These are phyloP conservation scores for Atrina japonica DNA, from an alignment of 2,888 invertebrate genomes.

Conservation along the genomic window DNA sequence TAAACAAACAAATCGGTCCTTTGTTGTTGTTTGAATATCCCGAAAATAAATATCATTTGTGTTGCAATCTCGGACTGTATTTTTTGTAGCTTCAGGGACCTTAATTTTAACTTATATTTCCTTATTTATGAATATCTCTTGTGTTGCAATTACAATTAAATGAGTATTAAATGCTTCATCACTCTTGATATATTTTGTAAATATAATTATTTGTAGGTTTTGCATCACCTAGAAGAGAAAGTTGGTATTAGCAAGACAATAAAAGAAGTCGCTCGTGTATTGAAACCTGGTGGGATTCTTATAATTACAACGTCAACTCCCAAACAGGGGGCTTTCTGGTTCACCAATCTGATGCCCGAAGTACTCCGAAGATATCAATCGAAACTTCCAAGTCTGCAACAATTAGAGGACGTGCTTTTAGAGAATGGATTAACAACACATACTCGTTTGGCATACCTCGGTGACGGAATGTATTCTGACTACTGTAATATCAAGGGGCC, in stretches of 20 bases:
- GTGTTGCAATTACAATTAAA: too few relatives aligned
- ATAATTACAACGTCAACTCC: slow-evolving; percentile 1
- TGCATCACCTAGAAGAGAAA: slow-evolving; percentile 24
- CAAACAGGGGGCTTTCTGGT: slow-evolving; percentile 29
- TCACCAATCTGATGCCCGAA: background rate
- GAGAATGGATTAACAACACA: background rate
- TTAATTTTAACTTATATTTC: too few relatives aligned
- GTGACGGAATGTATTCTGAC: background rate
- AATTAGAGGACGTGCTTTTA: background rate
- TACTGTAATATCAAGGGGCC: slow-evolving; percentile 25
- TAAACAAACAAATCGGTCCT: too few relatives aligned
- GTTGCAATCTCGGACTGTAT: too few relatives aligned
- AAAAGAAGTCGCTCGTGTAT: slow-evolving; percentile 19
- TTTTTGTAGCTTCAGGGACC: too few relatives aligned
- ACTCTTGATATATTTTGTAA: too few relatives aligned
- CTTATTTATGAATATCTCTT: too few relatives aligned
- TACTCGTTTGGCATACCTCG: background rate
- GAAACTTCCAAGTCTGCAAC: background rate
- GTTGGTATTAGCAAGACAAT: slow-evolving; percentile 20
- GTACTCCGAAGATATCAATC: background rate
- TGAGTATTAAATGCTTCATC: too few relatives aligned
- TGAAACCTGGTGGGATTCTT: slow-evolving; percentile 20
- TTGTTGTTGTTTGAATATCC: too few relatives aligned
- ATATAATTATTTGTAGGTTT: too few relatives aligned
- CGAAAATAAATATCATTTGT: too few relatives aligned